A percentile compares a stretch with the other conserved stretches of the same genome.
phyloP scores from a whole-genome alignment of 2,888 invertebrate species.

The Heliothis peltigera region DNA sequence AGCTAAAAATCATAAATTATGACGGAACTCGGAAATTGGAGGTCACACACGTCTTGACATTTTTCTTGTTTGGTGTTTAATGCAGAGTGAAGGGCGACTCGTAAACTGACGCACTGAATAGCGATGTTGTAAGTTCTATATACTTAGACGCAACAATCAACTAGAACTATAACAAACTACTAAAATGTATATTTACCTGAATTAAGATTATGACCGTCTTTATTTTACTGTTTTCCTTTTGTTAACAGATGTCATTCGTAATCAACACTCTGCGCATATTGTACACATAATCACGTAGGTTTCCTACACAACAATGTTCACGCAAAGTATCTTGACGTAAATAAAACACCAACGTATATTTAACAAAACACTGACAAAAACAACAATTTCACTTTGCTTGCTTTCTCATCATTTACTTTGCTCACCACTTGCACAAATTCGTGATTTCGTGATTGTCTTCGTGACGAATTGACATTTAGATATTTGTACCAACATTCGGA shows the following conservation, averaged over 20 bases:
- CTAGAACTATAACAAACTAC: slow-evolving; percentile 10
- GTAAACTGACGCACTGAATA: slow-evolving; percentile 64
- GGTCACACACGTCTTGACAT: slow-evolving; percentile 85
- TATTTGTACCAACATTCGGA: slow-evolving; percentile 8
- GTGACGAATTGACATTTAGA: slow-evolving; percentile 65
- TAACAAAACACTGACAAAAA: slow-evolving; percentile 70
- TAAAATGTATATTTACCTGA: slow-evolving; percentile 71
- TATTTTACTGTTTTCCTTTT: slow-evolving; percentile 82
- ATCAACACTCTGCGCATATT: slow-evolving; percentile 87
- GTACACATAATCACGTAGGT: slow-evolving; percentile 80
- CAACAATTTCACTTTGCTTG: slow-evolving; percentile 68
- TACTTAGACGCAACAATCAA: slow-evolving; percentile 21
- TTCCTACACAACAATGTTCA: slow-evolving; percentile 72
- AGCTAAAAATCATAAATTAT: slow-evolving; percentile 55
- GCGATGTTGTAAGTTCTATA: slow-evolving; percentile 36
- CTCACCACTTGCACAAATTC: slow-evolving; percentile 59
- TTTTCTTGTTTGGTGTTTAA: slow-evolving; percentile 78
- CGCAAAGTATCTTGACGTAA: slow-evolving; percentile 65
- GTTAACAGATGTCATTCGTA: slow-evolving; percentile 87
- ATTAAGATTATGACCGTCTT: slow-evolving; percentile 60
- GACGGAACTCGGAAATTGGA: slow-evolving; percentile 76
- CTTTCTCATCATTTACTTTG: slow-evolving; percentile 69
- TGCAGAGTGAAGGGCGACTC: slow-evolving; percentile 79
- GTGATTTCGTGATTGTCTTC: slow-evolving; percentile 61
- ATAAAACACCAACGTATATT: slow-evolving; percentile 66